phyloP scores from a whole-genome alignment of 35 echinoderm and acorn worm genomes.

The Anneissia japonica region DNA sequence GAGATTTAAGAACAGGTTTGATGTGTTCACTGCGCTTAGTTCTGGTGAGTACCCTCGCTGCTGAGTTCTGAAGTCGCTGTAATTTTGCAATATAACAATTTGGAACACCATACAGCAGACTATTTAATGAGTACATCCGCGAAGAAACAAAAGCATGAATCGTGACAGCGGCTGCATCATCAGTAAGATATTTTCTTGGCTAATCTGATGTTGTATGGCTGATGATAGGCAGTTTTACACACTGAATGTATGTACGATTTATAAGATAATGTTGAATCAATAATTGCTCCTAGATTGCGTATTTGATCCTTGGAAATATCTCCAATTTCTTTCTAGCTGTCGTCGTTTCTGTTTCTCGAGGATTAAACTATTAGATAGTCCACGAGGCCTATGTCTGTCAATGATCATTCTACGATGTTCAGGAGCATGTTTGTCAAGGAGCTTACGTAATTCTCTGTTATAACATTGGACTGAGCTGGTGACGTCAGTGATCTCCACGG shows the following conservation, averaged over 20 bases:
- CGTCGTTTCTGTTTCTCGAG: too few species aligned
- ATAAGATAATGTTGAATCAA: neutral
- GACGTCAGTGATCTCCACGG: too few species aligned
- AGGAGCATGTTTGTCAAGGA: too few species aligned
- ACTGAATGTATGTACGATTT: conserved; percentile 6
- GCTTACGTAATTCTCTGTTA: too few species aligned
- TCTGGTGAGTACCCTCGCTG: too few species aligned
- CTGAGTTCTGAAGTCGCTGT: neutral
- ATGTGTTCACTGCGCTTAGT: neutral
- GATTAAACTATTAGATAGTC: too few species aligned
- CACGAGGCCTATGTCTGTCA: too few species aligned
- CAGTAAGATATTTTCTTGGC: neutral
- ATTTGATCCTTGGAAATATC: conserved; percentile 1
- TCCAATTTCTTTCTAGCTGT: too few species aligned
- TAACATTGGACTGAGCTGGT: too few species aligned
- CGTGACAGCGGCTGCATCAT: neutral
- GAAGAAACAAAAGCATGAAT: conserved; percentile 1
- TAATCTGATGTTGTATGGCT: neutral
- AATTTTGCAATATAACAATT: neutral
- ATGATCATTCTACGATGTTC: too few species aligned
- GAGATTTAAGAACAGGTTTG: neutral
- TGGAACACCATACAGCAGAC: conserved; percentile 4
- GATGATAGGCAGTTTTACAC: conserved; percentile 17
- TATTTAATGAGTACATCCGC: neutral
- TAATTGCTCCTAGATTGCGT: neutral